Evolutionary conservation across 2,888 invertebrate genomes (phyloP), one percentile per base, ranked within the genome.

Genomic region (Drosophila phalerata): DNA sequence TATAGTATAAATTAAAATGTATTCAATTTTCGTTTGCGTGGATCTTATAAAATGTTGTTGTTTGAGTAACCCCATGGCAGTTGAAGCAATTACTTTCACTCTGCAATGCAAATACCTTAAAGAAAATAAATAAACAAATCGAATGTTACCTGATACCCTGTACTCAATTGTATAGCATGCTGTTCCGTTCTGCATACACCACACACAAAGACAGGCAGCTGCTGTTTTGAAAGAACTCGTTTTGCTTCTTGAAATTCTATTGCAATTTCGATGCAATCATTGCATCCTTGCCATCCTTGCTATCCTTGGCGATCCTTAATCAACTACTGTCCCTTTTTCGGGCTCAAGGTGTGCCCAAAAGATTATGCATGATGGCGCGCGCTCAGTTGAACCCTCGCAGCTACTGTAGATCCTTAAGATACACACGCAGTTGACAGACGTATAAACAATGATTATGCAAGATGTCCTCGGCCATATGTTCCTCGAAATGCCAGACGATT

Each of bases 321-420:
- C 75, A 75, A 79, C 70, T 65, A 57, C 51, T 68, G 67, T 67
- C 45, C 69, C 60, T 82, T 69, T 72, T 73, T 43, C 17, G 30
- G 34, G 45, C 63, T 68, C 74, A 71, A 85, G 73, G 81, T 86
- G 81, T 82, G 68, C 63, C 51, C 48, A 67, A 52, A 49, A 78
- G 89, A 85, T 87, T 89, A 85, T 76, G 73, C 79, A 79, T 65
- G 75, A 70, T 81, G 81, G 74, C 79, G 81, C 79, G 80, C 68
- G 66, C 69, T 34, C 25, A 17, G 13, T 32, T 22, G 17, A n/a
- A 22, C 32, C 19, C 40, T 42, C 42, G 2, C 22, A 13, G 57
- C 68, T 73, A 72, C 73, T 68, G 69, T 47, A 56, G 73, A 85
- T 78, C 64, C 58, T 51, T 11, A 38, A 60, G 62, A 76, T 62